Evolutionary conservation across 1,140 invertebrate genomes (phyloP).

Genomic region (Drosophila persimilis): DNA sequence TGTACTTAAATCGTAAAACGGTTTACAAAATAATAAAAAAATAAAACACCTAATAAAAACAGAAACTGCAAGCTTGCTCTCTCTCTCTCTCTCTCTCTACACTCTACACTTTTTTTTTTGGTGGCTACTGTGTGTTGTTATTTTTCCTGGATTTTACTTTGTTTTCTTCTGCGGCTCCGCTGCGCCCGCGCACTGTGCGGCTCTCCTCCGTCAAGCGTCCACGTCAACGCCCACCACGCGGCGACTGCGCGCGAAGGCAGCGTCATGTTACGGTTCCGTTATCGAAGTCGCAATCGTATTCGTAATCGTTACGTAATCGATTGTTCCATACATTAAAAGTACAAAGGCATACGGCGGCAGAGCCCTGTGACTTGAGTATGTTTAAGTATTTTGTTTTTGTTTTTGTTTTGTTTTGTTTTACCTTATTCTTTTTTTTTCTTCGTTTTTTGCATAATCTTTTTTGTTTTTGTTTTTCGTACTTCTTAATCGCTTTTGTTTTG

Average conservation of each 20-base stretch:
- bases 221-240: slow-evolving; percentile 24
- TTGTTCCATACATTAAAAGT: slow-evolving; percentile 55
- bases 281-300: slow-evolving; percentile 43
- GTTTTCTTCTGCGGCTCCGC: slow-evolving; percentile 10
- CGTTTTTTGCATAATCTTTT: slow-evolving; percentile 8
- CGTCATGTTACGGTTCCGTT: slow-evolving; percentile 62
- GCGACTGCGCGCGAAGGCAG: slow-evolving; percentile 68
- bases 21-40: slow-evolving; percentile 7
- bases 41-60: slow-evolving; percentile 41
- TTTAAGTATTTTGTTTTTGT: slow-evolving; percentile 36
- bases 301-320: slow-evolving; percentile 36
- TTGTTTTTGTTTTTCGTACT: not conserved
- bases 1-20: slow-evolving; percentile 22
- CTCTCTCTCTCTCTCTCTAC: not conserved
- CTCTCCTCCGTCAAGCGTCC: not conserved
- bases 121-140: slow-evolving; percentile 11
- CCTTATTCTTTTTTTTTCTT: slow-evolving; percentile 21
- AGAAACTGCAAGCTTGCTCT: slow-evolving; percentile 16
- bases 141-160: slow-evolving; percentile 14
- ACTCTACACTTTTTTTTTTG: slow-evolving; percentile 1
- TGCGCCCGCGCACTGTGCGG: slow-evolving; percentile 25
- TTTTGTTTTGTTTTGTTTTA: slow-evolving; percentile 48
- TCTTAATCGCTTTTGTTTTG: slow-evolving; percentile 9
- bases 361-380: slow-evolving; percentile 55
- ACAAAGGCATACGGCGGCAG: slow-evolving; percentile 65